Base-by-base conservation (phyloP, 2,888 invertebrate genomes). In the Galerucella pusilla region DNA sequence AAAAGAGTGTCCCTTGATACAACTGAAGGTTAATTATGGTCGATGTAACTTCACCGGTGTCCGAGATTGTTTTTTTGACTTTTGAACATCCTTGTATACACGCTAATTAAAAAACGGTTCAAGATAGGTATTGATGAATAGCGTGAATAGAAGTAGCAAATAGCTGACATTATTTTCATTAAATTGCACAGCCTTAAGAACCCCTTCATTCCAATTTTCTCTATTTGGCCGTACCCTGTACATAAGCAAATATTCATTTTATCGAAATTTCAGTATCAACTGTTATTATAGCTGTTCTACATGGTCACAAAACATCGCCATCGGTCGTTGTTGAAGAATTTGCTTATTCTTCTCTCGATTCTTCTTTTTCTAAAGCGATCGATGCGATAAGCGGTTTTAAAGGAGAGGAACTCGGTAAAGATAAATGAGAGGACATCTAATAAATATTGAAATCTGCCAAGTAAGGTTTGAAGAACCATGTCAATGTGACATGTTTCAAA, bases 381-480 rank as follows among this genome's bases (percentile, higher is more conserved):
- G 35, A 42, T 65, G 60, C 79, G 81, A 81, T 81, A 81, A 80
- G 79, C 79, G 57, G 45, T 52, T 72, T 66, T 67, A 61, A 68
- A 57, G 35, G 71, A 7, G 42, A 46, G 16, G 68, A 52, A 61
- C 71, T 67, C 71, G 70, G 74, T 71, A 77, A 75, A 80, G 81
- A 81, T 82, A 81, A 81, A 81, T 80, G 80, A 82, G 80, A 77
- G 76, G 77, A 77, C 82, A 80, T 82, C 81, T 83, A 83, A 83
- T 83, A 83, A 84, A 84, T 84, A 84, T 84, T 83, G 80, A 84
- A 83, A 81, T 54, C 79, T 76, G 80, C 84, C 85, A 82, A 84
- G 85, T 85, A 85, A 85, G 85, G 86, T 82, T 81, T 84, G 85
- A 86, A 85, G 85, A 85, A 85, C 84, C 85, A 86, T 85, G 86